These are phyloP conservation scores for Phallusia fumigata DNA, from an alignment of 23 tunicate species.

Conservation along the genomic window DNA sequence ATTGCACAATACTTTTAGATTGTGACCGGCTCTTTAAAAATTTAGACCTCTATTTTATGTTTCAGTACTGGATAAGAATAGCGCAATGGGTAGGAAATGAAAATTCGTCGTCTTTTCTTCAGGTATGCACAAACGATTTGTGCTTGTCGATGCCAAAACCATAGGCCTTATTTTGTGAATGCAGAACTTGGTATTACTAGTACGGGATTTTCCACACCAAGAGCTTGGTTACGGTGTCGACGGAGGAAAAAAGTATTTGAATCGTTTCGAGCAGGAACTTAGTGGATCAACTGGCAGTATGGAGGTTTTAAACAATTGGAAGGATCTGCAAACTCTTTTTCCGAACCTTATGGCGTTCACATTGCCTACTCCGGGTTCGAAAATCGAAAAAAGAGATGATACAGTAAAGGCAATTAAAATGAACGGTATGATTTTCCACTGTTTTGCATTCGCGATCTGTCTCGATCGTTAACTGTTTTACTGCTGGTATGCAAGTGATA, in stretches of 20 bases:
- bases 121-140: not conserved
- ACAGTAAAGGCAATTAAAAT: not conserved
- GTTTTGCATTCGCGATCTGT: not conserved
- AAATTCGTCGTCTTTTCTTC: not conserved
- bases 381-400: not conserved
- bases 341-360: not conserved
- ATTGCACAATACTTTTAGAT: too few species aligned
- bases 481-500: too few species aligned
- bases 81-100: not conserved
- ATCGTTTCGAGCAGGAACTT: not conserved
- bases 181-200: not conserved
- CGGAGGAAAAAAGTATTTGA: not conserved
- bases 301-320: not conserved
- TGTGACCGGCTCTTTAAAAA: too few species aligned
- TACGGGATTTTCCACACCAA: slow-evolving; percentile 3
- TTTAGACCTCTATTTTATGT: too few species aligned
- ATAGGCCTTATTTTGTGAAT: not conserved
- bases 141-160: not conserved
- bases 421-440: not conserved
- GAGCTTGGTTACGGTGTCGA: not conserved
- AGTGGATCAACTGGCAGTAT: not conserved
- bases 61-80: not conserved
- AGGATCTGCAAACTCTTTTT: not conserved
- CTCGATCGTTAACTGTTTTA: too few species aligned
- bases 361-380: not conserved